Evolutionary conservation across 2,888 invertebrate genomes (phyloP).

Genomic region (Tipula lateralis): DNA sequence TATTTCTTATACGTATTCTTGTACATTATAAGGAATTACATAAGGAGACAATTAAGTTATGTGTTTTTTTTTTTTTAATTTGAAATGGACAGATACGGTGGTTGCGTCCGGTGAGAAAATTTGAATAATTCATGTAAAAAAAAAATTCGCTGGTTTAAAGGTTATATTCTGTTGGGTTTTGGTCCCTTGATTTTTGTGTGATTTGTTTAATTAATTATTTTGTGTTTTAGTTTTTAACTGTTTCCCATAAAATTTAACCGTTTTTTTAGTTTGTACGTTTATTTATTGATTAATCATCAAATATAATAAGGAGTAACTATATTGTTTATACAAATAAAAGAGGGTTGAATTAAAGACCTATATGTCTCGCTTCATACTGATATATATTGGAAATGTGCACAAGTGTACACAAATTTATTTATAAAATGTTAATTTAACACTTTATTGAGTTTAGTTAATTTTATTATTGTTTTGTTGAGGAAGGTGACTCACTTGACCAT

Average conservation of each 20-base stretch:
- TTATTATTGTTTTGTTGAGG: not conserved
- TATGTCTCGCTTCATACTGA: not conserved
- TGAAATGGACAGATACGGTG: not conserved
- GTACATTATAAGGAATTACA: not conserved
- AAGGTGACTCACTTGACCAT: constrained; percentile 14
- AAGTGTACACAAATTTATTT: not conserved
- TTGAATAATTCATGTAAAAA: not conserved
- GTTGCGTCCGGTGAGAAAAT: constrained; percentile 24
- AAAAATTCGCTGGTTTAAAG: not conserved
- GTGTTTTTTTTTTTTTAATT: not conserved
- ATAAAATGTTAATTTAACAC: constrained; percentile 16
- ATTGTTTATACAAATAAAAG: not conserved
- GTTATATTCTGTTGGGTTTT: not conserved
- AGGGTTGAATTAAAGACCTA: not conserved
- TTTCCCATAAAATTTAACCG: constrained; percentile 4
- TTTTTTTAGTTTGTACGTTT: not conserved
- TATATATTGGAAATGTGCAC: constrained; percentile 19
- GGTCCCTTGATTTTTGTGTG: not conserved
- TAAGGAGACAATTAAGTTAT: not conserved
- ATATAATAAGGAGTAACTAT: not conserved
- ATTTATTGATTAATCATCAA: constrained; percentile 14
- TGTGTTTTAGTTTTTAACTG: too few species aligned
- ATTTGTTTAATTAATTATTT: constrained; percentile 8
- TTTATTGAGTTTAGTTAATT: not conserved
- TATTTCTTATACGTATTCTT: not conserved